phyloP scores from a whole-genome alignment of 2,113 vertebrate species.

The Propithecus coquereli region DNA sequence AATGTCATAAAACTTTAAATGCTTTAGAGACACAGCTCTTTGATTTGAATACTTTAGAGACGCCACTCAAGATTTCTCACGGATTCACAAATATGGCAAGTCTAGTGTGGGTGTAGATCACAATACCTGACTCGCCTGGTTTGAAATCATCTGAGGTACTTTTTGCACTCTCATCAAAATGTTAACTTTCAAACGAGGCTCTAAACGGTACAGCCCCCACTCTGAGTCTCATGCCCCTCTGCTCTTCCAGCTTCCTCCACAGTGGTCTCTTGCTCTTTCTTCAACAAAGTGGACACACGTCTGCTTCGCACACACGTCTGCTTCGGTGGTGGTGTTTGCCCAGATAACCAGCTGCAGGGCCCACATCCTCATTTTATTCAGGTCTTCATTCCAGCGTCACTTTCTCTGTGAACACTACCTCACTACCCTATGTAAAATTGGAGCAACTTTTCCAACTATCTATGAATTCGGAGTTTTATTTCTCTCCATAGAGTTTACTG shows the following conservation, averaged over 20 bases:
- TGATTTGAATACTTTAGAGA: neutral
- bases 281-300: fast-evolving
- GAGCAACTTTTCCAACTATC: neutral
- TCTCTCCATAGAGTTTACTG: neutral
- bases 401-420: neutral
- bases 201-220: neutral
- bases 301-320: neutral
- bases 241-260: fast-evolving
- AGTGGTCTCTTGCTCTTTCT: fast-evolving
- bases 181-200: neutral
- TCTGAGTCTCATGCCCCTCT: neutral
- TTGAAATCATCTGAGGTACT: neutral
- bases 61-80: neutral
- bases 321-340: neutral
- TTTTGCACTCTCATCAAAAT: neutral
- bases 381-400: neutral
- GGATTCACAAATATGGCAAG: neutral
- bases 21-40: neutral
- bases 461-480: neutral
- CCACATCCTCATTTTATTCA: neutral
- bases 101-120: neutral
- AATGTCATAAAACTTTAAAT: neutral
- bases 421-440: neutral
- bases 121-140: neutral
- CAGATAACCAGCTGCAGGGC: neutral